A percentile compares a stretch with the other conserved stretches of the same genome.
These are phyloP conservation scores for Tricholauxania praeusta DNA, from an alignment of 2,888 invertebrate genomes.

Conservation along the genomic window DNA sequence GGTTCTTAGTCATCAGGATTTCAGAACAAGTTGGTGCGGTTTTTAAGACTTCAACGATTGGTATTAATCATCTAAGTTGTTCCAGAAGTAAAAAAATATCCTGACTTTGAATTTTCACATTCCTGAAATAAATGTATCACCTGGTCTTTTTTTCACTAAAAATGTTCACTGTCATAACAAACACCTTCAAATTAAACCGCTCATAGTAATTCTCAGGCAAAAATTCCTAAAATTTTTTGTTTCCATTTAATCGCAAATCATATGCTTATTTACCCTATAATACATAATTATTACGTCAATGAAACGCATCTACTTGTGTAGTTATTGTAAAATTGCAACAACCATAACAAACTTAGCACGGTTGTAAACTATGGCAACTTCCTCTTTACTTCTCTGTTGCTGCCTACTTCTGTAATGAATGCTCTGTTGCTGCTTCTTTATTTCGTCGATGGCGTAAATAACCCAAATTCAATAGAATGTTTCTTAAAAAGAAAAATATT, in stretches of 20 bases:
- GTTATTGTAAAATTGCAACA: slow-evolving; percentile 11
- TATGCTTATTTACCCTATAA: neutral
- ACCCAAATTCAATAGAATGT: slow-evolving; percentile 14
- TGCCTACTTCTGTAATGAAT: neutral
- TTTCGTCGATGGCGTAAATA: slow-evolving; percentile 25
- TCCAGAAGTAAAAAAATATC: no score
- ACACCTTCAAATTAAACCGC: no score
- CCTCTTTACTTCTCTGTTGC: neutral
- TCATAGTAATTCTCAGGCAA: neutral
- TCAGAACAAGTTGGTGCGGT: no score
- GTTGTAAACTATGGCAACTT: neutral
- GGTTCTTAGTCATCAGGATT: no score
- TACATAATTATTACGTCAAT: slow-evolving; percentile 16
- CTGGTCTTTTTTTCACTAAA: no score
- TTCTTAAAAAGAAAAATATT: neutral
- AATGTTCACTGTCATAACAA: no score
- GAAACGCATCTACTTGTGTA: neutral
- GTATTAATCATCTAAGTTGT: no score
- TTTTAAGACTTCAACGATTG: no score
- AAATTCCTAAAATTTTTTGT: neutral
- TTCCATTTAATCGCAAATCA: neutral
- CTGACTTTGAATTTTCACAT: no score
- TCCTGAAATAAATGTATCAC: no score
- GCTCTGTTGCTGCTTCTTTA: neutral
- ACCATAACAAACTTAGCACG: slow-evolving; percentile 8